Evolutionary conservation across 2,797 vertebrate species (phyloP).

Genomic region (Stomatorhinus walkeri): DNA sequence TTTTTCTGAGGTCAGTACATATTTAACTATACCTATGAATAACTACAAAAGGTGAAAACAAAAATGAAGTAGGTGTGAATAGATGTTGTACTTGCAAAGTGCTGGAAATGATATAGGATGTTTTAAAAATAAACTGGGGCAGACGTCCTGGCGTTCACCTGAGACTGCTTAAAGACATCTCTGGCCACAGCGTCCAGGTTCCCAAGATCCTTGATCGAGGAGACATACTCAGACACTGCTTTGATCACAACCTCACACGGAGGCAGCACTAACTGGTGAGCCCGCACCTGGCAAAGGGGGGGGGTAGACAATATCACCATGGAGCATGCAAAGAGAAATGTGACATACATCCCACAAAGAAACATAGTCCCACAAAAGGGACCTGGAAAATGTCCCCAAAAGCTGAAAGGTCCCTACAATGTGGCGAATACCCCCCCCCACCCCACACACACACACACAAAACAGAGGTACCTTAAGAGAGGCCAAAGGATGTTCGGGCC

Average conservation of each 20-base stretch:
- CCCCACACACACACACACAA: background rate
- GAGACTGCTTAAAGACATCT: constrained; percentile 88
- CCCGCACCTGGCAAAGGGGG: constrained; percentile 65
- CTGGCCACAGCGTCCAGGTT: constrained; percentile 78
- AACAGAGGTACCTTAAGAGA: constrained; percentile 73
- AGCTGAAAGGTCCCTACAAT: background rate
- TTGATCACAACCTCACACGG: constrained; percentile 90
- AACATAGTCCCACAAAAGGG: background rate
- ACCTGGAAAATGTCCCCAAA: background rate
- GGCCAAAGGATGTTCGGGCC: constrained; percentile 87
- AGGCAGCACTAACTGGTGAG: constrained; percentile 84
- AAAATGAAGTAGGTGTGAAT: background rate
- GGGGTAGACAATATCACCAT: background rate
- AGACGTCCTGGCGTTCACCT: constrained; percentile 54
- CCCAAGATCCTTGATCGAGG: constrained; percentile 78
- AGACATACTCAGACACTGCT: constrained; percentile 83
- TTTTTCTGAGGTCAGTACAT: background rate
- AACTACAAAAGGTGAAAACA: background rate
- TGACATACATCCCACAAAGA: background rate
- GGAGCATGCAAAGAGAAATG: background rate
- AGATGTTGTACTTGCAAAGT: background rate
- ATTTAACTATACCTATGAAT: background rate
- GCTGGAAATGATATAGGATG: background rate
- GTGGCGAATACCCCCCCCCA: background rate
- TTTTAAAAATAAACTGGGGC: background rate